Evolutionary conservation across 1,140 invertebrate species (phyloP), one percentile per base, ranked within the genome.

Genomic region (Sycophaga agraensis): DNA sequence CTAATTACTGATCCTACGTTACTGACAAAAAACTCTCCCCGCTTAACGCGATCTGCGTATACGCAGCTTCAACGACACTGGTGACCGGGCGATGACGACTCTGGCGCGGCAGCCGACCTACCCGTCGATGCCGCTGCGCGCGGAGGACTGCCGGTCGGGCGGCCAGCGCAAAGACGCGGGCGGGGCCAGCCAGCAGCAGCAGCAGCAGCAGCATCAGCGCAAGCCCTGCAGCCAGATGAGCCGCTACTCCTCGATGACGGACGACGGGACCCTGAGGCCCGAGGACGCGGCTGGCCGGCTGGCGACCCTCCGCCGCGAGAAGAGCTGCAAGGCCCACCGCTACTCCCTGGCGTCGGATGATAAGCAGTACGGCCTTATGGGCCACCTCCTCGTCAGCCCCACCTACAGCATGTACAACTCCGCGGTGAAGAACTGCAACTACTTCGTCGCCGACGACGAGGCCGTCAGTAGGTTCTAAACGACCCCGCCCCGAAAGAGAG

Each of bases 11-110:
- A 22, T 48, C 5, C n/a, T 2, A 1, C 21, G 19, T 11, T 24
- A 24, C n/a, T 6, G 2, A 4, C 5, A 19, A 19, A 42, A 19
- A 17, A 19, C 17, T 42, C 9, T 19, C 11, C 28, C 28, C 28
- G 28, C 28, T 31, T 31, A 31, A 31, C 28, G 28, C 28, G 28
- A 31, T 31, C 28, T 31, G 5, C 11, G 11, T 31, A 31, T 31
- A 14, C 17, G 1, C 66, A 80, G 79, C 57, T 81, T 81, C 53
- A 81, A 81, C 57, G 79, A 81, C 43, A 79, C 79, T 14, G 78
- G 78, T 19, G 78, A 81, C 62, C 66, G 77, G 49, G 63, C 75
- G 0, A 40, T 81, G n/a, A 81, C 79, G 5, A 80, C 79, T 21
- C 51, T 81, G 6, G 78, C 78, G 35, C 71, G 78, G 40, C 79